A percentile compares a stretch with the other conserved stretches of the same genome.
Conservation (phyloP, 2,888 invertebrate species). For the Rhamphomyia laevipes region DNA sequence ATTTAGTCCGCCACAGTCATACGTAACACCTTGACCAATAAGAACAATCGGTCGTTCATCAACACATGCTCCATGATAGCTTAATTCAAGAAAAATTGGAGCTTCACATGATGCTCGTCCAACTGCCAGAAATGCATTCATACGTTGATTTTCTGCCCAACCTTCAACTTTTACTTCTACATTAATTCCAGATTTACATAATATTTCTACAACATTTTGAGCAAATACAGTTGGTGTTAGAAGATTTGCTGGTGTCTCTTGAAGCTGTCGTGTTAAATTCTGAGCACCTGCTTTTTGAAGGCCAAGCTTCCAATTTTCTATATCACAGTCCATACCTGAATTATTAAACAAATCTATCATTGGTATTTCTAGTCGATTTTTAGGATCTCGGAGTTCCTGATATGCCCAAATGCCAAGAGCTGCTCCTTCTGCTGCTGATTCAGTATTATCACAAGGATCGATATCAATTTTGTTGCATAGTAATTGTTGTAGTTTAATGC, state of each 20-base stretch:
- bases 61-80: constrained; percentile 52
- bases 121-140: constrained; percentile 69
- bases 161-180: constrained; percentile 36
- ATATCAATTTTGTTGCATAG: constrained; percentile 48
- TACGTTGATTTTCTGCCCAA: constrained; percentile 65
- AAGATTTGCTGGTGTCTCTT: constrained; percentile 69
- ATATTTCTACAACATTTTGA: constrained; percentile 43
- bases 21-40: constrained; percentile 58
- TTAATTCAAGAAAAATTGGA: constrained; percentile 64
- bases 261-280: constrained; percentile 62
- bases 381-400: constrained; percentile 39
- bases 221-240: constrained; percentile 71
- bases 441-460: constrained; percentile 61
- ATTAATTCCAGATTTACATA: constrained; percentile 29
- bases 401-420: constrained; percentile 56
- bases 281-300: constrained; percentile 63
- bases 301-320: constrained; percentile 61
- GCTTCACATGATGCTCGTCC: constrained; percentile 65
- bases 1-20: constrained; percentile 64
- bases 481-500: constrained; percentile 43
- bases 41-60: constrained; percentile 56
- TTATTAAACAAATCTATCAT: constrained; percentile 41
- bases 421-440: constrained; percentile 70
- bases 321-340: constrained; percentile 51
- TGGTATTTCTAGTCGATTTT: constrained; percentile 23